Percentiles rank a stretch among this genome's conserved stretches.
Conservation (phyloP, 1,140 invertebrate species). For the Brachionus angularis region DNA sequence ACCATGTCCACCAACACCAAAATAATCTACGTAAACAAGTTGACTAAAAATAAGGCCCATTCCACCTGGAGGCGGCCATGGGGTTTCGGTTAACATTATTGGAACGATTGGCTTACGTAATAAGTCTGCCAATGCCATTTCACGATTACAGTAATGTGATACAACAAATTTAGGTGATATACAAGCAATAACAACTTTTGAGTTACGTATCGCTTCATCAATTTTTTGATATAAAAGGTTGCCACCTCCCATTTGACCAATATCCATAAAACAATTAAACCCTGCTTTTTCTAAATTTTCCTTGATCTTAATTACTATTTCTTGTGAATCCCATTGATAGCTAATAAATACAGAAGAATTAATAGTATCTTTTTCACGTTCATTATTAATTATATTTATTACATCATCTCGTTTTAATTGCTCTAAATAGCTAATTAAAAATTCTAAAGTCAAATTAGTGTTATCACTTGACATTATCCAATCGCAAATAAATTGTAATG, state of each 20-base stretch:
- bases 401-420: slow-evolving; percentile 57
- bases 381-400: slow-evolving; percentile 54
- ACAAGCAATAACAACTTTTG: slow-evolving; percentile 56
- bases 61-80: slow-evolving; percentile 60
- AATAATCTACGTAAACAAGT: slow-evolving; percentile 57
- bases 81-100: slow-evolving; percentile 55
- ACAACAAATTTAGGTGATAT: slow-evolving; percentile 58
- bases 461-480: slow-evolving; percentile 60
- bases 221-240: slow-evolving; percentile 58
- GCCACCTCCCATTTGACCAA: slow-evolving; percentile 59
- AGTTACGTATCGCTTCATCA: slow-evolving; percentile 56
- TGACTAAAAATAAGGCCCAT: slow-evolving; percentile 58
- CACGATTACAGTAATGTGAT: slow-evolving; percentile 58
- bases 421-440: slow-evolving; percentile 56
- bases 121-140: slow-evolving; percentile 58
- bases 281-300: slow-evolving; percentile 56
- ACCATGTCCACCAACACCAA: slow-evolving; percentile 60
- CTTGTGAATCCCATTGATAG: slow-evolving; percentile 59
- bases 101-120: slow-evolving; percentile 59
- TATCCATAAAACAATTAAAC: slow-evolving; percentile 60
- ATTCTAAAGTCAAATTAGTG: slow-evolving; percentile 58
- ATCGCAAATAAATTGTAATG: slow-evolving; percentile 56
- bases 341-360: slow-evolving; percentile 59
- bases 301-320: slow-evolving; percentile 52
- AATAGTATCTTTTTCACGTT: slow-evolving; percentile 52